Evolutionary conservation across 2,888 invertebrate species (phyloP), one percentile per base, ranked within the genome.

Genomic region (Amphimallon solstitiale): DNA sequence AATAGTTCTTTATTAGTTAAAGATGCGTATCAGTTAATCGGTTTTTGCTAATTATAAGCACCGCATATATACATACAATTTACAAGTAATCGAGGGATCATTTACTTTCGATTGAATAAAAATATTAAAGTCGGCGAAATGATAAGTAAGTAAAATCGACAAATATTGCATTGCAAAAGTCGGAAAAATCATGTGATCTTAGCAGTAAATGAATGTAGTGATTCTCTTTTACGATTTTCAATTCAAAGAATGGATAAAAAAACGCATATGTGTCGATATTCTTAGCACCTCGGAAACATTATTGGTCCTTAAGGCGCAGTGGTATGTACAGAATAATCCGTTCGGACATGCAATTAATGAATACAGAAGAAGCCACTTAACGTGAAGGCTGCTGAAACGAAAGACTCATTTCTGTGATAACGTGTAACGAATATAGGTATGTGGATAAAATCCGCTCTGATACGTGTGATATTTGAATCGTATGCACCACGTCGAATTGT

Each of bases 301-400:
- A 15, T 43, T 59, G 43, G 23, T 43, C 29, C 29, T 7, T 15
- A 15, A 37, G 35, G n/a, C 38, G 6, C 35, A 34, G 38, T 5
- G 54, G 38, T 37, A 52, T 52, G 37, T 37, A 37, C 37, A 37
- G 14, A 45, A 59, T 59, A 59, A 59, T 45, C 56, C 56, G 19
- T 45, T 17, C 29, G 10, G 56, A 59, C 45, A 59, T 29, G 43
- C 29, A 43, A 43, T 43, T 59, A 59, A 59, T 43, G 56, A 59
- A 43, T 59, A 59, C 56, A 59, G 56, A 43, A 17, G 17, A 45
- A 45, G 56, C 43, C 56, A 59, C 56, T 59, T 59, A 59, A 38
- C 15, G 9, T 45, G 34, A 45, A 59, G 56, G n/a, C 12, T 43
- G 56, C 29, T 29, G 40, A 43, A 59, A 59, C 56, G 56, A 59